These are phyloP conservation scores for Amphimedon queenslandica DNA, from an alignment of 37 sponge, comb jelly and placozoan genomes.

Conservation along the genomic window DNA sequence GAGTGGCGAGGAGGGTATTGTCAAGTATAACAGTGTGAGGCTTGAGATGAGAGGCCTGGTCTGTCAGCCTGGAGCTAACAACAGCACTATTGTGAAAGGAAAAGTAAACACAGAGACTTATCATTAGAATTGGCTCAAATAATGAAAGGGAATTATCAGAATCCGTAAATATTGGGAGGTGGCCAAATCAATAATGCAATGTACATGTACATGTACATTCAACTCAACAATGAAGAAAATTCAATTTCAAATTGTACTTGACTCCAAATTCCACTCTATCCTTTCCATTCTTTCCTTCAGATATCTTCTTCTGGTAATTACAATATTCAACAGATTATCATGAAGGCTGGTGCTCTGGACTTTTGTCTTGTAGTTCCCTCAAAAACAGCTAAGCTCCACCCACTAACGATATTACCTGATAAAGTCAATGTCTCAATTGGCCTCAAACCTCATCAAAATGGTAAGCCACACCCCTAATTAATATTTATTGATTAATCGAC, in stretches of 20 bases:
- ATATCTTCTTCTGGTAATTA: conserved; percentile 15
- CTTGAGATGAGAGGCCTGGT: conserved; percentile 1
- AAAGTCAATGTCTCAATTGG: conserved; percentile 14
- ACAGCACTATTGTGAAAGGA: conserved; percentile 32
- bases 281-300: not conserved
- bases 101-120: not conserved
- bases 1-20: not conserved
- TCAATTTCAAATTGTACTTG: too few relatives aligned
- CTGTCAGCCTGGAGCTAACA: conserved; percentile 37
- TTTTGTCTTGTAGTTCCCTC: conserved; percentile 15
- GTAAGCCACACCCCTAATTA: too few relatives aligned
- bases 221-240: too few relatives aligned
- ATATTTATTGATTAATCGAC: too few relatives aligned
- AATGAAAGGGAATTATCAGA: not conserved
- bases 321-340: conserved; percentile 22
- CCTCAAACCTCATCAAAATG: conserved; percentile 13
- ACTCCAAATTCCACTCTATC: not conserved
- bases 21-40: not conserved
- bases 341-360: conserved; percentile 53
- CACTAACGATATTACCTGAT: conserved; percentile 6
- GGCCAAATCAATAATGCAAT: too few relatives aligned
- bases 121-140: not conserved
- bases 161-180: too few relatives aligned
- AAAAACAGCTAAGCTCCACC: not conserved
- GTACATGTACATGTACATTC: too few relatives aligned